Evolutionary conservation across 2,888 invertebrate species (phyloP), one percentile per base, ranked within the genome.

Genomic region (Drosophila tanythrix): DNA sequence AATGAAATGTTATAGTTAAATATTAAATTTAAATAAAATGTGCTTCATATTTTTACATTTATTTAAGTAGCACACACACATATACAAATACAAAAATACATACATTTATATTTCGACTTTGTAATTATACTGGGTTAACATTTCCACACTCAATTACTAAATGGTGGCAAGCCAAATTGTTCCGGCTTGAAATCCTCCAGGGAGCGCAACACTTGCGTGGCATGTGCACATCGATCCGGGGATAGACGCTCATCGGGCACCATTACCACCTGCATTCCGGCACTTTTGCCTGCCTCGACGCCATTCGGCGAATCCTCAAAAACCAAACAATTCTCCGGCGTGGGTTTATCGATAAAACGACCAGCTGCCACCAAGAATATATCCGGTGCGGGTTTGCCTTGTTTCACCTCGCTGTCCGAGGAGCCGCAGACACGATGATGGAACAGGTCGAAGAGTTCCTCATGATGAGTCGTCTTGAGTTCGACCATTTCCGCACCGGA

Each of bases 221-320:
- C 97, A 50, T 94, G 92, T 73, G 93, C 92, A 36, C 94, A 94
- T 64, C 94, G 88, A 59, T 94, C 94, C 18, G 90, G 83, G 1
- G 94, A 93, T 33, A 95, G 92, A 21, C 93, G 92, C 10, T 92
- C 79, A 91, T 97, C 97, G 0, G 97, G 97, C 4, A 97, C 96
- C 96, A 97, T 97, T 0, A 97, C 95, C 1, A 95, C 95, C 92
- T 97, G 97, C 98, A 98, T 98, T 8, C 96, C 96, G 0, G 98
- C 98, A 27, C 95, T 94, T 27, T 94, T 89, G 0, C 96, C 98
- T 0, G 97, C 97, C 40, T 95, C 94, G 0, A 98, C 97, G 1
- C 99, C 98, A 92, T 97, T 98, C 0, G 97, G 96, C 0, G 98
- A 97, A 93, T 99, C 99, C 94, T 99, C 99, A 92, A 98, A 97